Base-by-base conservation (phyloP, 2,888 invertebrate genomes). In the Apoderus coryli region DNA sequence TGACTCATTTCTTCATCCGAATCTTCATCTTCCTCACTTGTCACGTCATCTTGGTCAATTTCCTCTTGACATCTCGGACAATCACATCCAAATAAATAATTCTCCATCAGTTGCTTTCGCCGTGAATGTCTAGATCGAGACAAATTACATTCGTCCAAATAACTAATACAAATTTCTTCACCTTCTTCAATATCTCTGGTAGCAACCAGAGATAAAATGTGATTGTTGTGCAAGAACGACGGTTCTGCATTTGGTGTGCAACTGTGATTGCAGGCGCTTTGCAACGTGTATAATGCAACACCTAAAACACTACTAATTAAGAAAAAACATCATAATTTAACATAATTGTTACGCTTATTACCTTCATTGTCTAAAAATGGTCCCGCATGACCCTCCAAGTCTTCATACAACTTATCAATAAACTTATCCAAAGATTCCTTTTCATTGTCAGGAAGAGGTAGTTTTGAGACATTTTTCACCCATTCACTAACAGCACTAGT, bases 231-330 rank as follows among this genome's bases (percentile, higher is more conserved):
- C 0, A 81, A 77, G 53, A 90, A 95, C 12, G 76, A 71, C 0
- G 81, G 74, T 50, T 80, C 75, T 0, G 89, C 86, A 55, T 92
- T 93, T 0, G 93, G 90, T 1, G 64, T 55, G 50, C 95, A 95
- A 46, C 85, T 90, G 58, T 95, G 95, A 60, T 95, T 95, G 42
- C 81, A 77, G 24, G 79, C 68, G 51, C 90, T 89, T 53, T 93
- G 92, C n/a, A 82, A 51, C 13, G 65, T 57, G 55, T 79, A 95
- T 1, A 95, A 61, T 0, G 85, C 93, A 1, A 88, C 85, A 0
- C 93, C 93, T 65, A n/a, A n/a, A n/a, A n/a, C n/a, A n/a, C n/a
- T n/a, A n/a, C n/a, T n/a, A n/a, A n/a, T n/a, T n/a, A n/a, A n/a
- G n/a, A n/a, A n/a, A n/a, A n/a, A n/a, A n/a, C n/a, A n/a, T 93